Conservation (phyloP, 1,140 invertebrate species). For the Zaprionus vittiger region DNA sequence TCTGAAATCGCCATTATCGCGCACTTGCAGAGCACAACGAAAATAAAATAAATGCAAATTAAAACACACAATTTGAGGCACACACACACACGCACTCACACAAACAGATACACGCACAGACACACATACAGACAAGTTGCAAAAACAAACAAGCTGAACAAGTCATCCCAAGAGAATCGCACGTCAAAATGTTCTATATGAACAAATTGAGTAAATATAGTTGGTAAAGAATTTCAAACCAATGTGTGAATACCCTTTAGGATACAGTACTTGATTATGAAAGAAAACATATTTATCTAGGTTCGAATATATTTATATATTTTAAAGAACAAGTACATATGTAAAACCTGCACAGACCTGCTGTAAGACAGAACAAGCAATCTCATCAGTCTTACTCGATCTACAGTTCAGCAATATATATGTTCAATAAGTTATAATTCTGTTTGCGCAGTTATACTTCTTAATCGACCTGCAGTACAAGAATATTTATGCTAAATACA, state of each 20-base stretch:
- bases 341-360: no score
- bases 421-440: no score
- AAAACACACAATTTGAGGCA: slow-evolving; percentile 31
- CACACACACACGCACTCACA: neutral
- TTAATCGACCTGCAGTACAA: no score
- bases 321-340: no score
- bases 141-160: slow-evolving; percentile 14
- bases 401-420: no score
- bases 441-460: no score
- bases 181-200: slow-evolving; percentile 11
- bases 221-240: neutral
- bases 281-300: neutral
- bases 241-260: neutral
- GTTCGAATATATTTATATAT: neutral
- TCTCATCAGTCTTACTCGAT: no score
- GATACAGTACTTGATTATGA: no score
- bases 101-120: neutral
- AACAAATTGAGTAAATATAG: neutral
- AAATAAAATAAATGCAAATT: slow-evolving; percentile 40
- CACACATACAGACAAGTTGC: neutral
- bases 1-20: slow-evolving; percentile 40
- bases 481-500: no score
- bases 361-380: no score
- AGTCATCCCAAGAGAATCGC: slow-evolving; percentile 22
- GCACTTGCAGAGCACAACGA: slow-evolving; percentile 27